Evolutionary conservation across 2,888 invertebrate species (phyloP).

Genomic region (Drosophila macrospina): DNA sequence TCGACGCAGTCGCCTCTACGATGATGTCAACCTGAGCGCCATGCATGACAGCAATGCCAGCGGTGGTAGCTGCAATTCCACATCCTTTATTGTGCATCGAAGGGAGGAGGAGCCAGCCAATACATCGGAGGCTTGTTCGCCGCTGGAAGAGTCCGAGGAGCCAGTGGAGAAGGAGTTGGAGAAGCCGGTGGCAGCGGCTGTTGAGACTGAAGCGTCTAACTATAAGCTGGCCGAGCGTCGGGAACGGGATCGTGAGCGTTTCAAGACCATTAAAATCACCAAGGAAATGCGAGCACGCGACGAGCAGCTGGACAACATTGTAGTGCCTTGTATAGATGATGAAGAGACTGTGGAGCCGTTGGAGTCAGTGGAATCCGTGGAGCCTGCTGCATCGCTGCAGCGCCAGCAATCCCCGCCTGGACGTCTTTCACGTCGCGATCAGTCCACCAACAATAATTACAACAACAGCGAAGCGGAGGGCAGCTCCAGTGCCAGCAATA

Average conservation of each 20-base stretch:
- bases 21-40: constrained; percentile 82
- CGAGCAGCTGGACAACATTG: constrained; percentile 74
- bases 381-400: no score
- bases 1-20: constrained; percentile 84
- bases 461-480: constrained; percentile 56
- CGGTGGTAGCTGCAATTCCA: constrained; percentile 61
- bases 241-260: constrained; percentile 84
- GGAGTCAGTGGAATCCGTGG: constrained; percentile 5
- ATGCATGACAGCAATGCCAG: constrained; percentile 62
- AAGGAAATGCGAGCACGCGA: constrained; percentile 68
- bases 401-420: constrained; percentile 42
- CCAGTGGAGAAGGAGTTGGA: constrained; percentile 16
- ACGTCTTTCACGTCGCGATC: constrained; percentile 79
- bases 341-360: constrained; percentile 42
- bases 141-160: constrained; percentile 45
- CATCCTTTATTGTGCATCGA: constrained; percentile 75
- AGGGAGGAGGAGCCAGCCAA: constrained; percentile 51
- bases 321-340: constrained; percentile 85
- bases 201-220: constrained; percentile 59
- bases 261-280: constrained; percentile 85
- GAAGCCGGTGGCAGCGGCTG: constrained; percentile 4
- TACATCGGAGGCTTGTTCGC: constrained; percentile 18
- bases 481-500: constrained; percentile 48
- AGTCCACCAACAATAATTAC: constrained; percentile 57
- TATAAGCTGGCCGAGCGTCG: constrained; percentile 77